phyloP scores from a whole-genome alignment of 2,797 vertebrate species.

The Carduelis carduelis region DNA sequence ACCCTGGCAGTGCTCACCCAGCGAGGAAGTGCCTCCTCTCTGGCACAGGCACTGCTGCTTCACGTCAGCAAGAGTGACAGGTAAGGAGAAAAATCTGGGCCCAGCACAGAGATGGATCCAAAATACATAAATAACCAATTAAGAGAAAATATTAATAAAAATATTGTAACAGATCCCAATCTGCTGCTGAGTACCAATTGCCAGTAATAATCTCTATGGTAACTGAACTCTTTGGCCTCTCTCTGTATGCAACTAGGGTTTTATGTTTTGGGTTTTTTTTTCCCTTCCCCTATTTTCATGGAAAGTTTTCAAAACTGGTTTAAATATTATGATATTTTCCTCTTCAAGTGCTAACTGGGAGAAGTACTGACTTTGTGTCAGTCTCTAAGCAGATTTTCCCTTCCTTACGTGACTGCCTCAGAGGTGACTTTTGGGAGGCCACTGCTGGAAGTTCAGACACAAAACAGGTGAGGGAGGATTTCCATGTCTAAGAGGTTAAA shows the following conservation, averaged over 20 bases:
- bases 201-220: constrained; percentile 70
- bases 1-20: constrained; percentile 71
- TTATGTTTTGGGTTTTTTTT: background rate
- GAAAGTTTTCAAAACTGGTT: constrained; percentile 76
- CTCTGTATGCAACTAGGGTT: constrained; percentile 67
- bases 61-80: constrained; percentile 81
- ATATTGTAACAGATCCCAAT: constrained; percentile 65
- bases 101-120: constrained; percentile 36
- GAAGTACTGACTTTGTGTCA: constrained; percentile 35
- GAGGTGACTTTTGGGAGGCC: constrained; percentile 29
- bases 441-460: background rate
- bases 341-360: constrained; percentile 67
- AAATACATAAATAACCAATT: constrained; percentile 56
- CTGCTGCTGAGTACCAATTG: constrained; percentile 53
- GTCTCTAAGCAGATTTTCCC: constrained; percentile 52
- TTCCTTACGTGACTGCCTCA: constrained; percentile 14
- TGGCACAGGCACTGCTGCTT: constrained; percentile 75
- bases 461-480: background rate
- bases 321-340: constrained; percentile 78
- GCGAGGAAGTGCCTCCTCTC: constrained; percentile 73
- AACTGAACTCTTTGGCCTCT: constrained; percentile 71
- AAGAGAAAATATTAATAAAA: constrained; percentile 64
- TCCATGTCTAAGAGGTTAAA: background rate
- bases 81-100: constrained; percentile 77
- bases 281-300: constrained; percentile 53